Percentiles rank a stretch among this genome's conserved stretches.
Evolutionary conservation across 2,113 vertebrate genomes (phyloP).

Genomic region (Xyrauchen texanus): DNA sequence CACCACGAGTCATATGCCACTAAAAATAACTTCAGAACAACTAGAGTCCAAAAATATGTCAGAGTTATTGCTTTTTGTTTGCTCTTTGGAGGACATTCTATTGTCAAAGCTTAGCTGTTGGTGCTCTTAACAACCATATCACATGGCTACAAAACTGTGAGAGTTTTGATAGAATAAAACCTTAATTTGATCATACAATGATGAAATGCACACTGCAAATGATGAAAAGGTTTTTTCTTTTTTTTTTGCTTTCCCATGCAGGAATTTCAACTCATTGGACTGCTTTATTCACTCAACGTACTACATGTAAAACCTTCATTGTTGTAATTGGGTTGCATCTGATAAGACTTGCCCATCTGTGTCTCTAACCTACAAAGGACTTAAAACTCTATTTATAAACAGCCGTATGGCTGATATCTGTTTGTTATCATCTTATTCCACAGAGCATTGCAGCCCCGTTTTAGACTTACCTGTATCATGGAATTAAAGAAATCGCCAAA

Average conservation of each 20-base stretch:
- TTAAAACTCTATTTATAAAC: slow-evolving; percentile 26
- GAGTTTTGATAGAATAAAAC: too few relatives aligned
- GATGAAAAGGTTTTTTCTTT: too few relatives aligned
- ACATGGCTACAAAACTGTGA: too few relatives aligned
- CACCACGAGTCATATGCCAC: slow-evolving; percentile 38
- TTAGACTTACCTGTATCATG: not conserved
- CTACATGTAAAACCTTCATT: not conserved
- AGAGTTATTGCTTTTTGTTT: not conserved
- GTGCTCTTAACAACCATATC: too few relatives aligned
- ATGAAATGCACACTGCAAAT: too few relatives aligned
- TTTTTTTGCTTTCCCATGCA: too few relatives aligned
- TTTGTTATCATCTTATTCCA: not conserved
- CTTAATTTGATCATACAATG: too few relatives aligned
- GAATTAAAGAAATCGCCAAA: not conserved
- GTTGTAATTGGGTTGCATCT: not conserved
- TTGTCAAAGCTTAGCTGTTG: not conserved
- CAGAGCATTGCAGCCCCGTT: not conserved
- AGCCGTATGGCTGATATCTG: slow-evolving; percentile 6
- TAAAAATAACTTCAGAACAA: slow-evolving; percentile 48
- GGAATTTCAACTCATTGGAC: too few relatives aligned
- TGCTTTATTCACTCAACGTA: not conserved
- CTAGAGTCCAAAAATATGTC: not conserved
- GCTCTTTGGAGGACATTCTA: not conserved
- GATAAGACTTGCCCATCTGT: slow-evolving; percentile 3
- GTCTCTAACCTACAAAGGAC: not conserved